Percentiles rank a stretch among this genome's conserved stretches.
Evolutionary conservation across 2,888 invertebrate genomes (phyloP).

Genomic region (Drosophila melanosoma): DNA sequence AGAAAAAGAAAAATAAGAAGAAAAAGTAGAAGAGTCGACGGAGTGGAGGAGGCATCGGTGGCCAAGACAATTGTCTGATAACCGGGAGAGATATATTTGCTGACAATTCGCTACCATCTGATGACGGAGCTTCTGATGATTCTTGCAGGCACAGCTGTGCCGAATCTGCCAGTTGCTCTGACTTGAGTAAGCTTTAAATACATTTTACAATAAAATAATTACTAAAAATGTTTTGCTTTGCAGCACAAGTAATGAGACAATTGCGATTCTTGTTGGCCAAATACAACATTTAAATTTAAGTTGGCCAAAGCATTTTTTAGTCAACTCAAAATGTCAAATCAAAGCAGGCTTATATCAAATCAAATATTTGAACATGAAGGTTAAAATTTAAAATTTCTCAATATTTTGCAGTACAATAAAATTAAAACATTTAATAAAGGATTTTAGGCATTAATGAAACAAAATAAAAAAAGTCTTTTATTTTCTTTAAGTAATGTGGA

Average conservation of each 20-base stretch:
- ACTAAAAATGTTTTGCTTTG: constrained; percentile 19
- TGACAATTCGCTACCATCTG: neutral
- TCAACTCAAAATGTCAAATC: neutral
- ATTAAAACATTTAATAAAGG: constrained; percentile 62
- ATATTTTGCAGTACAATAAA: constrained; percentile 66
- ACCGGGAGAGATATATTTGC: neutral
- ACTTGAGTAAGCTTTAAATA: constrained; percentile 43
- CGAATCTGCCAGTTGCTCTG: constrained; percentile 54
- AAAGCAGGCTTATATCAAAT: constrained; percentile 5
- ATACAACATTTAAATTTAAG: constrained; percentile 76
- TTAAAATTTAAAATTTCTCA: constrained; percentile 51
- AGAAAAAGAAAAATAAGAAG: constrained; percentile 1
- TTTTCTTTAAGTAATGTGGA: neutral
- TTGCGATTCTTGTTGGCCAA: constrained; percentile 81
- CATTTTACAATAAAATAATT: neutral
- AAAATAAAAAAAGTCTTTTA: constrained; percentile 18
- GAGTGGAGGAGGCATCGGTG: constrained; percentile 44
- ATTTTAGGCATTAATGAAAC: constrained; percentile 60
- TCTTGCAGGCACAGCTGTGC: constrained; percentile 41
- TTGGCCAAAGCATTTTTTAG: constrained; percentile 26
- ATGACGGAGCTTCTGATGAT: neutral
- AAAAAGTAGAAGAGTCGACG: constrained; percentile 53
- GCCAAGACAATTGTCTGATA: neutral
- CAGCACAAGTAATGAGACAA: constrained; percentile 83
- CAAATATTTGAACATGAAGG: constrained; percentile 1